Conservation (phyloP, 2,797 vertebrate genomes). For the Setipinna tenuifilis region DNA sequence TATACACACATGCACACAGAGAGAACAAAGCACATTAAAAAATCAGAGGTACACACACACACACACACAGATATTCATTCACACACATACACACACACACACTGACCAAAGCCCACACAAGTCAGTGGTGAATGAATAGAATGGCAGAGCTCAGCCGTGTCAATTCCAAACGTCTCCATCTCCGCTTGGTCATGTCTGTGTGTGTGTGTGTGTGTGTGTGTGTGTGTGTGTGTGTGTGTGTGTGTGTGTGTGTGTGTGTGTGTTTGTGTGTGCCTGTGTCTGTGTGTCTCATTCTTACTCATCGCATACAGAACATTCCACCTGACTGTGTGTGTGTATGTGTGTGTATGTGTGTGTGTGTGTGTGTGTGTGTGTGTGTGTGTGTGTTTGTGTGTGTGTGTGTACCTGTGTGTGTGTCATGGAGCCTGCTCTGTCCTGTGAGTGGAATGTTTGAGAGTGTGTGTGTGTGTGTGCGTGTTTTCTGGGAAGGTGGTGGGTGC, state of each 20-base stretch:
- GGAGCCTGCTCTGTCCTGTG: constrained; percentile 26
- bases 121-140: neutral
- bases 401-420: constrained; percentile 17
- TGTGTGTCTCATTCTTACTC: neutral
- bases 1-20: too few species aligned
- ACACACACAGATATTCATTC: neutral
- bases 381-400: constrained; percentile 27
- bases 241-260: neutral
- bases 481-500: neutral
- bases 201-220: neutral
- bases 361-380: constrained; percentile 27
- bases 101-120: neutral
- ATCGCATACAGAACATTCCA: neutral
- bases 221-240: neutral
- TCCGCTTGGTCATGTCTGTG: neutral
- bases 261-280: neutral
- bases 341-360: neutral
- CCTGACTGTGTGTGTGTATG: neutral
- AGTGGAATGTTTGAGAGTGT: too few species aligned
- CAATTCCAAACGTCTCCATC: neutral
- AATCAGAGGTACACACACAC: too few species aligned
- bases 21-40: too few species aligned
- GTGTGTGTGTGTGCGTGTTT: neutral
- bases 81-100: too few species aligned
- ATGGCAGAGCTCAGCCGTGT: too few species aligned